phyloP scores from a whole-genome alignment of 2,113 vertebrate genomes.

The Strix aluco region DNA sequence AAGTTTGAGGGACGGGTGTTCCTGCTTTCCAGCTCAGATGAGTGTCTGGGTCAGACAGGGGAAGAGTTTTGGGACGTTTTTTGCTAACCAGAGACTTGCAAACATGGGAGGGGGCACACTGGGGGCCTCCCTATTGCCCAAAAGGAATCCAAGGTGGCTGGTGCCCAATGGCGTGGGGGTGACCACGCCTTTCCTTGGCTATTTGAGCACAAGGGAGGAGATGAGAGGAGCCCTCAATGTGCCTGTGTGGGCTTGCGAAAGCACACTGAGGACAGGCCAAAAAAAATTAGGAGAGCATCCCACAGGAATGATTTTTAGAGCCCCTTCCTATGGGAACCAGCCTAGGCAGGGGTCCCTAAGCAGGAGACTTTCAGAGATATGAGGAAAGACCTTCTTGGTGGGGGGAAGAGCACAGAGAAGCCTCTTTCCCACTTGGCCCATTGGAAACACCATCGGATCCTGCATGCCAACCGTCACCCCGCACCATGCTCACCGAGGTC shows the following conservation, averaged over 20 bases:
- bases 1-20: neutral
- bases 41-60: neutral
- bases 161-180: neutral
- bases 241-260: fast-evolving
- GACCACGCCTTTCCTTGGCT: neutral
- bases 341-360: neutral
- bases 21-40: neutral
- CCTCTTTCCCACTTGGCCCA: neutral
- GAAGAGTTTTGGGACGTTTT: neutral
- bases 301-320: neutral
- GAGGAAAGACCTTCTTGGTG: fast-evolving
- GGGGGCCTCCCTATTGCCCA: neutral
- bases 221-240: neutral
- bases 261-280: neutral
- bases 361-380: neutral
- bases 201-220: neutral
- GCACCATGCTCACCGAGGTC: neutral
- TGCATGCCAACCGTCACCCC: fast-evolving
- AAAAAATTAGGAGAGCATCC: neutral
- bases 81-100: neutral
- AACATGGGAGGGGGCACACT: neutral
- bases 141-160: neutral
- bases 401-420: neutral
- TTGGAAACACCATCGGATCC: neutral
- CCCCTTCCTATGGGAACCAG: neutral